Conservation (phyloP, 2,888 invertebrate species). For the Cheilosia impressa region DNA sequence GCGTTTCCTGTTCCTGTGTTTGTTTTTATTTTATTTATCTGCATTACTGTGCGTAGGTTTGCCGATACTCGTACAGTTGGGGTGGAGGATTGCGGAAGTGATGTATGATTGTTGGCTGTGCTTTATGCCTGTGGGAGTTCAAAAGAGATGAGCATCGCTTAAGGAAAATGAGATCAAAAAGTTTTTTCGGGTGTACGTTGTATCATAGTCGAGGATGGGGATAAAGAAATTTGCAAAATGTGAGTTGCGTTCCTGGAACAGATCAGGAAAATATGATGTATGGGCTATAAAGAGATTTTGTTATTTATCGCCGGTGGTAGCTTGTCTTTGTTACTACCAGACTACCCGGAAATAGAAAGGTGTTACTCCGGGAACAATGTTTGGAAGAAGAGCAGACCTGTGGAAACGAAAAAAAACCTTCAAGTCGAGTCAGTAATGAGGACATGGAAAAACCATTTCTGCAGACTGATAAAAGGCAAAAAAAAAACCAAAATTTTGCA, state of each 20-base stretch:
- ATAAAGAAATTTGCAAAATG: background rate
- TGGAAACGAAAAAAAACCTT: no score
- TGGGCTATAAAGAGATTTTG: no score
- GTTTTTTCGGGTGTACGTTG: slow-evolving; percentile 4
- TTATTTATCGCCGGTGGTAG: no score
- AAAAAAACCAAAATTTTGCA: no score
- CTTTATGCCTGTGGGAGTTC: slow-evolving; percentile 43
- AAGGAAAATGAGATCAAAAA: slow-evolving; percentile 54
- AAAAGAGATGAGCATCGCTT: slow-evolving; percentile 49
- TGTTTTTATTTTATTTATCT: slow-evolving; percentile 60
- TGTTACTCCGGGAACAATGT: no score
- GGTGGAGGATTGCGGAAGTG: slow-evolving; percentile 31
- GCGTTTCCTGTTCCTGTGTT: slow-evolving; percentile 49
- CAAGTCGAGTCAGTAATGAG: no score
- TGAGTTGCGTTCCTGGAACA: background rate
- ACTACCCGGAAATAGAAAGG: no score
- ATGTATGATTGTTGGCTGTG: slow-evolving; percentile 61
- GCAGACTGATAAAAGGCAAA: no score
- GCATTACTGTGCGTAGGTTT: slow-evolving; percentile 45
- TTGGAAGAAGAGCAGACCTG: no score
- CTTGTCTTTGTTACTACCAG: no score
- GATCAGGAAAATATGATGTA: background rate
- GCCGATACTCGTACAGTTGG: slow-evolving; percentile 1
- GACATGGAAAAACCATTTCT: no score
- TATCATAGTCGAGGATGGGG: background rate